These are phyloP conservation scores for Mechanitis messenoides DNA, from an alignment of 2,888 invertebrate genomes.

Conservation along the genomic window DNA sequence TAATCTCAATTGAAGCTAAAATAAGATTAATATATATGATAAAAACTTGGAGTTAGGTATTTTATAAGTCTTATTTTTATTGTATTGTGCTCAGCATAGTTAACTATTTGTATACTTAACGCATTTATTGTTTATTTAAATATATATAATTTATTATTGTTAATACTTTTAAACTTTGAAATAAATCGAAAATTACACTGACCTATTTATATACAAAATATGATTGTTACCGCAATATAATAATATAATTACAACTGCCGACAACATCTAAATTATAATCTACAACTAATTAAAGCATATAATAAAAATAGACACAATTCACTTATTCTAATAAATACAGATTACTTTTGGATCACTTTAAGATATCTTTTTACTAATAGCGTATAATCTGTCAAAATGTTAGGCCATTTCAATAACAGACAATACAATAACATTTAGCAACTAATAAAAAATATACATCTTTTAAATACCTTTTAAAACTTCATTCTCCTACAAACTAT, in stretches of 20 bases:
- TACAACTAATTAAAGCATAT: slow-evolving; percentile 32
- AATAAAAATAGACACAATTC: slow-evolving; percentile 33
- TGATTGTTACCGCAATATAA: background rate
- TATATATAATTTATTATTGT: background rate
- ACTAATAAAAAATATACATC: slow-evolving; percentile 24
- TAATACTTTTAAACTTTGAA: background rate
- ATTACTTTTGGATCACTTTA: background rate
- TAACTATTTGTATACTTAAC: background rate
- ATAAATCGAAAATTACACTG: slow-evolving; percentile 2
- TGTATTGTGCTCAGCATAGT: slow-evolving; percentile 2
- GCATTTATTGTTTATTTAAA: background rate
- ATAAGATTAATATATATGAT: background rate
- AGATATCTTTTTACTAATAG: background rate
- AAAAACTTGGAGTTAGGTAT: background rate
- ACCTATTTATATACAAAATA: slow-evolving; percentile 3
- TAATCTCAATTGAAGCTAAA: background rate
- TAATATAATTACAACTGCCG: slow-evolving; percentile 1
- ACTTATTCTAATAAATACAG: slow-evolving; percentile 19
- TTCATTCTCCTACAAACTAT: slow-evolving; percentile 9
- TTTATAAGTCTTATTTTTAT: background rate
- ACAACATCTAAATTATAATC: slow-evolving; percentile 17
- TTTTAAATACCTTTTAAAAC: slow-evolving; percentile 23
- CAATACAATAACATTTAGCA: slow-evolving; percentile 15
- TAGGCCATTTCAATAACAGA: slow-evolving; percentile 2
- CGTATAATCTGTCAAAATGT: background rate